These are phyloP conservation scores for Drosophila orosa DNA, from an alignment of 1,140 invertebrate species.

Conservation along the genomic window DNA sequence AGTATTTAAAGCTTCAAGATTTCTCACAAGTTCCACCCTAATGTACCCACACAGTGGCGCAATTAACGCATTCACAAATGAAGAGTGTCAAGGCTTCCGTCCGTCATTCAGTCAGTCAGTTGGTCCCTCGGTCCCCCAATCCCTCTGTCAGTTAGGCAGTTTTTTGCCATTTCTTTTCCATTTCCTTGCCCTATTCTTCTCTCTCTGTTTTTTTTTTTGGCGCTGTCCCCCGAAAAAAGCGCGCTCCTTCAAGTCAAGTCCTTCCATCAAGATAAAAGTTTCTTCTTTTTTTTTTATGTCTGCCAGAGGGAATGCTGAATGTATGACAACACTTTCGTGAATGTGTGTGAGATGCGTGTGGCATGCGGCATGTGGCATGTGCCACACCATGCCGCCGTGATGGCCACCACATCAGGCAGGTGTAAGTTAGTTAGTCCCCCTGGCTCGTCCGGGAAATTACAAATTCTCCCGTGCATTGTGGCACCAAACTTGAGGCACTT, in stretches of 20 bases:
- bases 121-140: conserved; percentile 40
- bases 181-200: conserved; percentile 24
- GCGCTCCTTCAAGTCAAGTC: conserved; percentile 47
- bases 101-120: conserved; percentile 55
- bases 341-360: conserved; percentile 19
- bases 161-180: conserved; percentile 28
- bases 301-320: conserved; percentile 60
- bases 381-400: conserved; percentile 13
- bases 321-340: conserved; percentile 40
- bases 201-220: conserved; percentile 24
- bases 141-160: conserved; percentile 47
- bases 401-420: conserved; percentile 45
- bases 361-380: conserved; percentile 26
- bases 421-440: conserved; percentile 46
- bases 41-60: conserved; percentile 40
- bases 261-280: conserved; percentile 60
- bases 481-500: conserved; percentile 46
- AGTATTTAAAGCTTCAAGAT: not conserved
- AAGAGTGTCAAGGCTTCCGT: conserved; percentile 79
- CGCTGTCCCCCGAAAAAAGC: conserved; percentile 30
- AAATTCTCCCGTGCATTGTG: conserved; percentile 48
- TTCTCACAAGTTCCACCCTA: conserved; percentile 16
- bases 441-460: conserved; percentile 21
- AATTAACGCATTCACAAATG: conserved; percentile 83
- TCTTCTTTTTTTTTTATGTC: conserved; percentile 20